Evolutionary conservation across 2,797 vertebrate genomes (phyloP).

Genomic region (Pogonophryne albipinna): DNA sequence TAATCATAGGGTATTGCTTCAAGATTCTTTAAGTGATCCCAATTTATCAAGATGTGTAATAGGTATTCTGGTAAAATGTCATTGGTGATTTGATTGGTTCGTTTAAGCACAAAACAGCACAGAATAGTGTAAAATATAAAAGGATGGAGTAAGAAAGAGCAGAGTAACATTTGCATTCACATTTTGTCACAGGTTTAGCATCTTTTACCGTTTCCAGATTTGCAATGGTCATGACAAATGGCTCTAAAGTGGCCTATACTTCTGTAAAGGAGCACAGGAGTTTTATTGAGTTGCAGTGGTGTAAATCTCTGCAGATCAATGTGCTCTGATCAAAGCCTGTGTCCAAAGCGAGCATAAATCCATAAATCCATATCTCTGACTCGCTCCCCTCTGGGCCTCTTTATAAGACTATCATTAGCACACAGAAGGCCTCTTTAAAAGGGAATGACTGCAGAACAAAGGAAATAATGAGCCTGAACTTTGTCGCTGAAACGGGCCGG

Average conservation of each 20-base stretch:
- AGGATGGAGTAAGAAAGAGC: background rate
- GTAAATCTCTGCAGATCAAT: conserved; percentile 84
- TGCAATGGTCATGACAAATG: conserved; percentile 74
- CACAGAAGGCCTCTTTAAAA: conserved; percentile 75
- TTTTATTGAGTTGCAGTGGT: conserved; percentile 73
- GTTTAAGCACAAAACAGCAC: background rate
- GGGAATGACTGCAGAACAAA: conserved; percentile 68
- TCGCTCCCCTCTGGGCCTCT: conserved; percentile 74
- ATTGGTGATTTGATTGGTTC: background rate
- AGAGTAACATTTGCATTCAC: conserved; percentile 35
- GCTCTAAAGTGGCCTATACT: conserved; percentile 59
- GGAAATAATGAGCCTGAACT: conserved; percentile 83
- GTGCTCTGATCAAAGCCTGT: conserved; percentile 81
- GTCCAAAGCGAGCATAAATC: conserved; percentile 77
- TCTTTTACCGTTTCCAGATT: conserved; percentile 62
- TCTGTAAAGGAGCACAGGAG: conserved; percentile 61
- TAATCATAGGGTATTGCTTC: background rate
- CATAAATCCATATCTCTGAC: conserved; percentile 81
- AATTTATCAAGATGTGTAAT: background rate
- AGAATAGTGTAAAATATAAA: background rate
- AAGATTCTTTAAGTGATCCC: background rate
- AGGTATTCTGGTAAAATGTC: background rate
- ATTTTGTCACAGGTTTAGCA: conserved; percentile 18
- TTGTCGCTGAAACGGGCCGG: conserved; percentile 64
- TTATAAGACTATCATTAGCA: conserved; percentile 80